A percentile compares a stretch with the other conserved stretches of the same genome.
phyloP scores from a whole-genome alignment of 2,888 invertebrate genomes.

The Steinernema carpocapsae region DNA sequence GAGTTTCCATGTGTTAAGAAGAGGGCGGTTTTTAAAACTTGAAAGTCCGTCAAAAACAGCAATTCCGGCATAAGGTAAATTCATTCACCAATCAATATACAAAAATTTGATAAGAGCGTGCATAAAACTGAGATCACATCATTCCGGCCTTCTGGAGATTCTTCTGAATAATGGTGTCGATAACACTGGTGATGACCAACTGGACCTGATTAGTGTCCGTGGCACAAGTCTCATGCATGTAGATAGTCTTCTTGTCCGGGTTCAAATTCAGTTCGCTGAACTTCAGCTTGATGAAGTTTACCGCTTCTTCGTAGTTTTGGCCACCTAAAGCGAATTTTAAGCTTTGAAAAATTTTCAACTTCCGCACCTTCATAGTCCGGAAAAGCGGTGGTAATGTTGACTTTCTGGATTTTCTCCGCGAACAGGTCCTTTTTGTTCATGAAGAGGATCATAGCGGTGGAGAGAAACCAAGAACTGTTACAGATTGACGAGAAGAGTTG shows the following conservation, averaged over 20 bases:
- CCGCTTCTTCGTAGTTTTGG: constrained; percentile 94
- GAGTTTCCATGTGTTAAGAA: too few species aligned
- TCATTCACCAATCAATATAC: constrained; percentile 4
- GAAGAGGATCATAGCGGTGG: constrained; percentile 68
- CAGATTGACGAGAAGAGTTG: constrained; percentile 68
- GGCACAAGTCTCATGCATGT: constrained; percentile 99
- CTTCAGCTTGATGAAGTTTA: constrained; percentile 99
- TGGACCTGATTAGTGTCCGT: constrained; percentile 80
- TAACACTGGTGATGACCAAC: constrained; percentile 66
- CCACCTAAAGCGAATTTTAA: constrained; percentile 75
- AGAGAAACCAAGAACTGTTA: constrained; percentile 67
- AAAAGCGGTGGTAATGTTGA: constrained; percentile 68
- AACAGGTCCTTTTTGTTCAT: constrained; percentile 67
- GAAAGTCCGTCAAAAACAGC: too few species aligned
- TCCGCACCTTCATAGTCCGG: constrained; percentile 66
- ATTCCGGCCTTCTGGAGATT: constrained; percentile 68
- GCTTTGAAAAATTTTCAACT: constrained; percentile 22
- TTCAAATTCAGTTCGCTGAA: constrained; percentile 99
- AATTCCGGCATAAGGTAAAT: neutral
- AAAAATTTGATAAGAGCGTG: constrained; percentile 14
- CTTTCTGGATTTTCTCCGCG: constrained; percentile 67
- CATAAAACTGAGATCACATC: constrained; percentile 55
- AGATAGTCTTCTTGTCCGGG: constrained; percentile 96
- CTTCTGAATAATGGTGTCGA: constrained; percentile 68
- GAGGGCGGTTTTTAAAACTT: too few species aligned